Conservation (phyloP, 2,797 vertebrate species). For the Sebastes matsubarae region DNA sequence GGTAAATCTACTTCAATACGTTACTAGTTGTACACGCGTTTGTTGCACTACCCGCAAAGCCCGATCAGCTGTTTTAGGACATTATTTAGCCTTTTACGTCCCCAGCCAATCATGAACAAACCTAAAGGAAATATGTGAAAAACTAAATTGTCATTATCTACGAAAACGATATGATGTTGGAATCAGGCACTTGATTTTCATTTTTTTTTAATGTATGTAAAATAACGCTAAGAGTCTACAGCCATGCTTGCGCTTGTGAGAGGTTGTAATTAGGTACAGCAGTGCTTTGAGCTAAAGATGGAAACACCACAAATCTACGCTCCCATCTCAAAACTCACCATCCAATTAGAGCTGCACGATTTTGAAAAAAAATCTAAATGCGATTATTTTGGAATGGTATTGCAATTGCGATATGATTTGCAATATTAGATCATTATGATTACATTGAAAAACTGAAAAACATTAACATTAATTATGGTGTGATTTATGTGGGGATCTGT, state of each 20-base stretch:
- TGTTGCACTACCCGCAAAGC: not conserved
- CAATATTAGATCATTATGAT: no score
- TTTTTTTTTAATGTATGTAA: not conserved
- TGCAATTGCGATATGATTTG: no score
- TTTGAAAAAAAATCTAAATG: no score
- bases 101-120: not conserved
- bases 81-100: not conserved
- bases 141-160: not conserved
- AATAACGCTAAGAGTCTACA: not conserved
- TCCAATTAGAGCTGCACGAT: no score
- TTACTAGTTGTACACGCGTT: not conserved
- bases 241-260: not conserved
- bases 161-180: not conserved
- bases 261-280: not conserved
- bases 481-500: no score
- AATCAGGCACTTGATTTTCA: not conserved
- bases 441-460: no score
- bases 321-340: no score
- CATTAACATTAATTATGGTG: no score
- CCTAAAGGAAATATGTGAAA: not conserved
- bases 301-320: no score
- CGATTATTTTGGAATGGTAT: no score
- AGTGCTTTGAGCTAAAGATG: not conserved
- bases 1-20: not conserved
- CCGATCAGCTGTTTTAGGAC: not conserved